Evolutionary conservation across 2,888 invertebrate species (phyloP).

Genomic region (Ichneumon xanthorius): DNA sequence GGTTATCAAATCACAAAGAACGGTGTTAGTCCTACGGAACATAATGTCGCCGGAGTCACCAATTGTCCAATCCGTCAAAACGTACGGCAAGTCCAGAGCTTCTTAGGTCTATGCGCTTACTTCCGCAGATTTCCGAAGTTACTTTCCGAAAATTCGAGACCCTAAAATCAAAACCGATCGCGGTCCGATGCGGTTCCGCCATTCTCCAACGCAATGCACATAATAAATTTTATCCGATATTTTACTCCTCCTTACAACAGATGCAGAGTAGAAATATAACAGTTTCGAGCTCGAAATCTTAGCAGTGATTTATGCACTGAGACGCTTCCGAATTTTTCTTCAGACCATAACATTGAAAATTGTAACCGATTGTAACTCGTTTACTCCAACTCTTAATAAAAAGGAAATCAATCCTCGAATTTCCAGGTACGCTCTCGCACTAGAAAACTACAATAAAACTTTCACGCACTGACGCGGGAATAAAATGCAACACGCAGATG

Average conservation of each 20-base stretch:
- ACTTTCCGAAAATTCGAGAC: conserved; percentile 68
- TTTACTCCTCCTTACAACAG: conserved; percentile 78
- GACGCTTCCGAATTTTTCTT: conserved; percentile 72
- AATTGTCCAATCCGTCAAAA: conserved; percentile 71
- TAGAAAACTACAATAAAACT: conserved; percentile 72
- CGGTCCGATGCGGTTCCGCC: conserved; percentile 70
- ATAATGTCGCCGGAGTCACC: conserved; percentile 66
- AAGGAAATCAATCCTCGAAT: conserved; percentile 76
- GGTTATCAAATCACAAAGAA: conserved; percentile 68
- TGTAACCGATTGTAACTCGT: conserved; percentile 75
- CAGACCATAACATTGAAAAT: conserved; percentile 74
- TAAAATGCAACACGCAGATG: conserved; percentile 75
- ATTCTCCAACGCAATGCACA: conserved; percentile 62
- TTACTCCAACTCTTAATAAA: conserved; percentile 73
- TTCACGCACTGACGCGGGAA: conserved; percentile 69
- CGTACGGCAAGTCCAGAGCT: conserved; percentile 70
- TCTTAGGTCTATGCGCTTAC: conserved; percentile 73
- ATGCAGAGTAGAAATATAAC: conserved; percentile 74
- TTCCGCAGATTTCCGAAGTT: conserved; percentile 73
- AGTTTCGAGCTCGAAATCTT: conserved; percentile 79
- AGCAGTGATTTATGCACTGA: conserved; percentile 69
- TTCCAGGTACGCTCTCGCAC: conserved; percentile 72
- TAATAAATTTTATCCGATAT: conserved; percentile 74
- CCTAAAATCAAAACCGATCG: conserved; percentile 67
- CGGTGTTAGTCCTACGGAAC: conserved; percentile 66